Base-by-base conservation (phyloP, 2,888 invertebrate genomes). In the Ctena decussata region DNA sequence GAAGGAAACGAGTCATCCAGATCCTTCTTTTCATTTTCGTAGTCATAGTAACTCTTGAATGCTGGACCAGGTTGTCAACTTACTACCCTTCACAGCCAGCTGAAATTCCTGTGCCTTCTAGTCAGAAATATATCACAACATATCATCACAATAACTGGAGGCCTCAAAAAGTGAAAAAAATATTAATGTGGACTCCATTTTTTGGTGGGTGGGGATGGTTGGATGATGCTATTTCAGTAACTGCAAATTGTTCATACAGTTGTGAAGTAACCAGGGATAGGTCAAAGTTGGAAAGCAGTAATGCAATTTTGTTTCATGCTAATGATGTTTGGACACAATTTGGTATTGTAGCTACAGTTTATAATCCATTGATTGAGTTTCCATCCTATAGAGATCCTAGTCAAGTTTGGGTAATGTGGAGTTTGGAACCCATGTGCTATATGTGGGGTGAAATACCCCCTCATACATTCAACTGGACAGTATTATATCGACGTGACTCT, bases 381-480 rank as follows among this genome's bases (percentile, higher is more conserved):
- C 93, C 93, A n/a, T 39, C 70, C 11, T 70, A 46, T 8, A 80
- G 92, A 46, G 74, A 81, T 15, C 89, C 91, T 1, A 73, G 85
- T 60, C 93, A 93, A 85, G 87, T 91, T 0, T 93, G 93, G 93
- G 86, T 91, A 6, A 65, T 92, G 46, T 82, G 89, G 49, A 91
- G 90, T 53, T 80, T 89, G 65, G 93, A 93, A 82, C 93, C 93
- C 1, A 90, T 92, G 44, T 76, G 86, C 15, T 82, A 87, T 24
- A 87, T 90, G 49, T 91, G 91, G 69, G 82, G 91, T n/a, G 84
- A 87, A 32, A 77, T 89, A 24, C 82, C 73, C 11, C 84, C 82
- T n/a, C 80, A 88, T 0, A 73, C 90, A 6, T 92, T 93, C 77
- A 93, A 93, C 84, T 93, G 93, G 93, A 93, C 93, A 2, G 87